Conservation (phyloP, 2,797 vertebrate genomes). For the Hydrophis major region DNA sequence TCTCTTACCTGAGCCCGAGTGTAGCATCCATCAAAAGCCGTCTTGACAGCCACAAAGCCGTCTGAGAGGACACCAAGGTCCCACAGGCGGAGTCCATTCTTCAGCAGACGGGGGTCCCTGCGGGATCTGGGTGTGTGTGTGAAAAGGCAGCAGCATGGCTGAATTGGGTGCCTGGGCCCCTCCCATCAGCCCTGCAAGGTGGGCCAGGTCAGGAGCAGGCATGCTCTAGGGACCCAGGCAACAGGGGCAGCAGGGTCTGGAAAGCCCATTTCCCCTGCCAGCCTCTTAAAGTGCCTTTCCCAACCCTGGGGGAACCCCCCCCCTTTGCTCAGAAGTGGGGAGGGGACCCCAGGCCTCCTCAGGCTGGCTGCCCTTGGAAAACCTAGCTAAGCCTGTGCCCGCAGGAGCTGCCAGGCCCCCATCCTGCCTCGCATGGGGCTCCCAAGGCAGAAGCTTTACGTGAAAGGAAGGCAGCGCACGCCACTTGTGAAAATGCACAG, state of each 20-base stretch:
- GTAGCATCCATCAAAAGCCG: conserved; percentile 25
- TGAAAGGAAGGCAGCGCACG: too few relatives aligned
- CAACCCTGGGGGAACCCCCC: too few relatives aligned
- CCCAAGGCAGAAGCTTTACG: neutral
- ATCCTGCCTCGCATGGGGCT: too few relatives aligned
- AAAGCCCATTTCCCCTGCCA: neutral
- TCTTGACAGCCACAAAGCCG: neutral
- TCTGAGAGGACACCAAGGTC: neutral
- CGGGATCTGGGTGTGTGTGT: neutral
- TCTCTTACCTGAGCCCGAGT: neutral
- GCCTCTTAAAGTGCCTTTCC: too few relatives aligned
- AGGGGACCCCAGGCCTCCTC: neutral
- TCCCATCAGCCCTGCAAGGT: neutral
- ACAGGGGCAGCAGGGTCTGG: neutral
- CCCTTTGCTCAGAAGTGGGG: neutral
- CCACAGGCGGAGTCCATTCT: neutral
- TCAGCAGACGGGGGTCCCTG: neutral
- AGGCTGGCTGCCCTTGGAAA: neutral
- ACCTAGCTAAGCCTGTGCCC: too few relatives aligned
- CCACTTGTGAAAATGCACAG: too few relatives aligned
- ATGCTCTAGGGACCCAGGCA: neutral
- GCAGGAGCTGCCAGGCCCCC: neutral
- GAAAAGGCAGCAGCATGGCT: neutral
- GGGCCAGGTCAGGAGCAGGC: neutral
- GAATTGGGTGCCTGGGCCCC: too few relatives aligned